Evolutionary conservation across 2,113 vertebrate genomes (phyloP).

Genomic region (Ploceus nigricollis): DNA sequence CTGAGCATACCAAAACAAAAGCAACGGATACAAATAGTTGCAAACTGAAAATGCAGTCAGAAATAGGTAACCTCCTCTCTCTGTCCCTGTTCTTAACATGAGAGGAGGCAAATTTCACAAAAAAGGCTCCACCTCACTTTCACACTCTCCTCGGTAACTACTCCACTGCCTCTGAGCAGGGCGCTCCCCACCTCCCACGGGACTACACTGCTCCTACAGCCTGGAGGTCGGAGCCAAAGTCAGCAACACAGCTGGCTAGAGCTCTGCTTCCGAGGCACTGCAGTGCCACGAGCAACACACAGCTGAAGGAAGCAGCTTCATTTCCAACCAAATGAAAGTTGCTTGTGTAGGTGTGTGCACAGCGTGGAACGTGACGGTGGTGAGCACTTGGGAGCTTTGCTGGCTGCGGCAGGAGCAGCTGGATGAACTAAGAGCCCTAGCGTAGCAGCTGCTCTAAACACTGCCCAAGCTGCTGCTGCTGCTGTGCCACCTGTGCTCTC

Average conservation of each 20-base stretch:
- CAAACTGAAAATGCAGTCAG: background rate
- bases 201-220: background rate
- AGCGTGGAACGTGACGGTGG: background rate
- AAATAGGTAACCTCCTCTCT: background rate
- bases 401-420: constrained; percentile 8
- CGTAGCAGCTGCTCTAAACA: background rate
- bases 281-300: background rate
- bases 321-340: background rate
- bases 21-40: accelerated
- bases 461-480: background rate
- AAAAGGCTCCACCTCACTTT: background rate
- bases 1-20: background rate
- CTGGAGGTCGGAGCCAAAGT: background rate
- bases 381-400: constrained; percentile 36
- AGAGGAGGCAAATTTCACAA: background rate
- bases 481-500: background rate
- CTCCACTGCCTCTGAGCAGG: background rate
- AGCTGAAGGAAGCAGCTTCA: constrained; percentile 19
- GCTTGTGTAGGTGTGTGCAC: background rate
- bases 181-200: background rate
- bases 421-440: background rate
- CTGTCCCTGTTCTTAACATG: background rate
- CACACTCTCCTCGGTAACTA: background rate
- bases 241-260: background rate
- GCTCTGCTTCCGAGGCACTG: background rate